Percentiles rank a stretch among this genome's conserved stretches.
These are phyloP conservation scores for Orbicella faveolata DNA, from an alignment of 64 coral and sea anemone genomes.

Conservation along the genomic window DNA sequence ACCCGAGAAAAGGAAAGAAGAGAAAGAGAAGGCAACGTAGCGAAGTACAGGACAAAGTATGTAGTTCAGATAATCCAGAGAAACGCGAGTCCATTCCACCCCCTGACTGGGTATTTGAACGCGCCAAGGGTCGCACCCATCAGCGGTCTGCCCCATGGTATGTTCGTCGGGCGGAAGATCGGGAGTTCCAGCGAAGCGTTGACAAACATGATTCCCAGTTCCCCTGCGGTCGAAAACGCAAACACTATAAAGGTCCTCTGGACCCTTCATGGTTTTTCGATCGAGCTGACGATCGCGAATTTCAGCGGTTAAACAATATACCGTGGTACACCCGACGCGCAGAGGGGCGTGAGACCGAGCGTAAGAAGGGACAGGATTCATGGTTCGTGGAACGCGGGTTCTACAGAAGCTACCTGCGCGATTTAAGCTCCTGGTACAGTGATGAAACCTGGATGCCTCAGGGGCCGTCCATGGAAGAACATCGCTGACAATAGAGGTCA, in stretches of 20 bases:
- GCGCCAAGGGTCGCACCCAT: conserved; percentile 14
- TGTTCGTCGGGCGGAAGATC: conserved; percentile 39
- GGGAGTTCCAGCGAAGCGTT: neutral
- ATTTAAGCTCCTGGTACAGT: neutral
- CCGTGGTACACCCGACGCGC: conserved; percentile 44
- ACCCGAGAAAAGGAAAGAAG: neutral
- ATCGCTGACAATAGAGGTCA: neutral
- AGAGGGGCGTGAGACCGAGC: conserved; percentile 18
- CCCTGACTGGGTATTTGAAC: conserved; percentile 24
- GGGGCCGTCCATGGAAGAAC: conserved; percentile 32
- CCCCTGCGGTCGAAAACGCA: conserved; percentile 17
- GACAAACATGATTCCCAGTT: conserved; percentile 20
- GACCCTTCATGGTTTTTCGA: conserved; percentile 46
- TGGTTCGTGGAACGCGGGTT: conserved; percentile 34
- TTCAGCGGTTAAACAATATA: conserved; percentile 37
- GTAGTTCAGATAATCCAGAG: neutral
- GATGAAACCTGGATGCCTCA: conserved; percentile 32
- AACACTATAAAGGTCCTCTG: neutral
- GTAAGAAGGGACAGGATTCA: conserved; percentile 4
- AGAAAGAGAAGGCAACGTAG: neutral
- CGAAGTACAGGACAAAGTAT: neutral
- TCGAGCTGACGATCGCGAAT: conserved; percentile 46
- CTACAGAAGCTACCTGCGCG: neutral
- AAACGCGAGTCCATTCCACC: neutral
- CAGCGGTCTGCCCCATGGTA: conserved; percentile 51